A percentile compares a stretch with the other conserved stretches of the same genome.
phyloP scores from a whole-genome alignment of 2,797 vertebrate species.

The Lagorchestes hirsutus region DNA sequence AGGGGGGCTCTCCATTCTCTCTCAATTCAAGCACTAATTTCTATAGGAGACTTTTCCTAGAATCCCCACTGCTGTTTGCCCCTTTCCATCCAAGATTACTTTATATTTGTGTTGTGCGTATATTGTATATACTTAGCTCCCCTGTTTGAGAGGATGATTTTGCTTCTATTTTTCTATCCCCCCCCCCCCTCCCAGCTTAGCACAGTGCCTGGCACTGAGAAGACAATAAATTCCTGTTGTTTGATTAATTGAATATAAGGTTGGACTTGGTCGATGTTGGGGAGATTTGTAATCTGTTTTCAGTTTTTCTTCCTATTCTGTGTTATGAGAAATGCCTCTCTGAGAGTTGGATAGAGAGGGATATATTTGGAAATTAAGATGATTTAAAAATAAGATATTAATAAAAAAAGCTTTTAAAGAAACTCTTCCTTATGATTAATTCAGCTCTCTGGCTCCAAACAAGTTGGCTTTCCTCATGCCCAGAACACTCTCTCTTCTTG shows the following conservation, averaged over 20 bases:
- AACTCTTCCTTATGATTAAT: background rate
- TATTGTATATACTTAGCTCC: background rate
- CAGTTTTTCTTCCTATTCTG: background rate
- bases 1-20: background rate
- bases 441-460: background rate
- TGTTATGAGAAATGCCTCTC: background rate
- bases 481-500: background rate
- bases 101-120: background rate
- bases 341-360: background rate
- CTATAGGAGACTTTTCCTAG: background rate
- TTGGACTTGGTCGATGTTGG: background rate
- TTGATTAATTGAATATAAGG: background rate
- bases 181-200: background rate
- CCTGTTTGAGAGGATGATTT: background rate
- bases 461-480: background rate
- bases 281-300: background rate
- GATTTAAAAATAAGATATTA: background rate
- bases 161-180: background rate
- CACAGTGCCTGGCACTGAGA: background rate
- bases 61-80: background rate
- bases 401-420: background rate
- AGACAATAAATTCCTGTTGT: background rate
- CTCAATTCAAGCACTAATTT: background rate
- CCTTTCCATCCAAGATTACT: background rate
- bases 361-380: background rate